A percentile compares a stretch with the other conserved stretches of the same genome.
Evolutionary conservation across 2,888 invertebrate genomes (phyloP).

Genomic region (Clunio marinus): DNA sequence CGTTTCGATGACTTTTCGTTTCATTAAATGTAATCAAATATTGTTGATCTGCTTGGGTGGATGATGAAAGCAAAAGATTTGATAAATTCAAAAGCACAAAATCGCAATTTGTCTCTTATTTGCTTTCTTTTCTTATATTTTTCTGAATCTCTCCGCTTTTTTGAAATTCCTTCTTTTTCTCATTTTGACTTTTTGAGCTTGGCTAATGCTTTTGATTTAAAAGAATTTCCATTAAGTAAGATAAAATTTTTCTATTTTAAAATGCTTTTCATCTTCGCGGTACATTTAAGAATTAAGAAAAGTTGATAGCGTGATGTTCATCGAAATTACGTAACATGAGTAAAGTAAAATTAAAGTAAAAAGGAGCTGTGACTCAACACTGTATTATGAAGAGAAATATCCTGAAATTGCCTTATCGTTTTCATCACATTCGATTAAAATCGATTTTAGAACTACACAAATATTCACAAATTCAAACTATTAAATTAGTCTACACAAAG

Average conservation of each 20-base stretch:
- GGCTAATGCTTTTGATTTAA: too few species aligned
- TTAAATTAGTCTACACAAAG: background rate
- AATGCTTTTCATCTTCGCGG: too few species aligned
- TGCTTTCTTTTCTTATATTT: too few species aligned
- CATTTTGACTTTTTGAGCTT: too few species aligned
- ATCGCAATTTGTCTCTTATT: too few species aligned
- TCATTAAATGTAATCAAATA: background rate
- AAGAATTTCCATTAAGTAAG: too few species aligned
- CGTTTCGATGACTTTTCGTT: background rate
- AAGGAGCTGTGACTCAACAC: background rate
- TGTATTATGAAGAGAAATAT: background rate
- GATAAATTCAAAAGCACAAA: background rate
- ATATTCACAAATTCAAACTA: background rate
- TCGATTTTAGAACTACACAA: constrained; percentile 11
- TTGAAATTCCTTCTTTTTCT: too few species aligned
- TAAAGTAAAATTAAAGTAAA: background rate
- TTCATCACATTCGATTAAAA: background rate
- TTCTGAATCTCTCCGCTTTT: too few species aligned
- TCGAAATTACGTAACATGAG: constrained; percentile 19
- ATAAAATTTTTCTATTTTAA: too few species aligned
- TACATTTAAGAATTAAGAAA: too few species aligned
- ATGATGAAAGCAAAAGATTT: background rate
- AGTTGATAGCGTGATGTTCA: too few species aligned
- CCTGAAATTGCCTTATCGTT: background rate
- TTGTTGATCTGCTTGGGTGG: background rate